Evolutionary conservation across 2,888 invertebrate genomes (phyloP).

Genomic region (Pseudanteris insignis): DNA sequence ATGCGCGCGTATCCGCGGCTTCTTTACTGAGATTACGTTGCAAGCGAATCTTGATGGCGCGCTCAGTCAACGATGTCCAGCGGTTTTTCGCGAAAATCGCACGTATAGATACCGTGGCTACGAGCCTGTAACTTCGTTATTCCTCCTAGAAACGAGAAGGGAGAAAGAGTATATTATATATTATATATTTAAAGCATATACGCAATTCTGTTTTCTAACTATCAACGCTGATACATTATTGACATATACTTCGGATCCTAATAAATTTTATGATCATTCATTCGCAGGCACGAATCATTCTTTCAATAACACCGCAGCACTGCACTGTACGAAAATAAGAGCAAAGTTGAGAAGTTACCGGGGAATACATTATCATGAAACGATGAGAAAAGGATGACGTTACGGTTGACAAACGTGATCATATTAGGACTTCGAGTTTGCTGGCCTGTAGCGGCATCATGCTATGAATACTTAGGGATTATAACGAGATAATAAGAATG

Average conservation of each 20-base stretch:
- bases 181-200: conserved; percentile 16
- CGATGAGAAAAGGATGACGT: conserved; percentile 4
- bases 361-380: conserved; percentile 19
- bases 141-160: conserved; percentile 31
- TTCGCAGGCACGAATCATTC: conserved; percentile 21
- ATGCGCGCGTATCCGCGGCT: conserved; percentile 13
- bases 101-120: conserved; percentile 3
- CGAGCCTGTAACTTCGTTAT: conserved; percentile 23
- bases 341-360: conserved; percentile 23
- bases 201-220: conserved; percentile 4
- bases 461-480: conserved; percentile 56
- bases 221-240: conserved; percentile 5
- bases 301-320: conserved; percentile 20
- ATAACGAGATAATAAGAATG: conserved; percentile 61
- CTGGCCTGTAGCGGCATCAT: conserved; percentile 43
- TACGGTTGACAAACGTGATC: not conserved
- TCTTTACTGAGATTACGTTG: conserved; percentile 1
- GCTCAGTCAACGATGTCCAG: not conserved
- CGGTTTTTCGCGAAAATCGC: too few relatives aligned
- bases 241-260: conserved; percentile 6
- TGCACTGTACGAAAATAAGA: conserved; percentile 23
- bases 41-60: not conserved
- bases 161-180: conserved; percentile 36
- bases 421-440: not conserved
- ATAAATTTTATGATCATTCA: conserved; percentile 14